Evolutionary conservation across 2,797 vertebrate genomes (phyloP), one percentile per base, ranked within the genome.

Genomic region (Labeo calbasu): DNA sequence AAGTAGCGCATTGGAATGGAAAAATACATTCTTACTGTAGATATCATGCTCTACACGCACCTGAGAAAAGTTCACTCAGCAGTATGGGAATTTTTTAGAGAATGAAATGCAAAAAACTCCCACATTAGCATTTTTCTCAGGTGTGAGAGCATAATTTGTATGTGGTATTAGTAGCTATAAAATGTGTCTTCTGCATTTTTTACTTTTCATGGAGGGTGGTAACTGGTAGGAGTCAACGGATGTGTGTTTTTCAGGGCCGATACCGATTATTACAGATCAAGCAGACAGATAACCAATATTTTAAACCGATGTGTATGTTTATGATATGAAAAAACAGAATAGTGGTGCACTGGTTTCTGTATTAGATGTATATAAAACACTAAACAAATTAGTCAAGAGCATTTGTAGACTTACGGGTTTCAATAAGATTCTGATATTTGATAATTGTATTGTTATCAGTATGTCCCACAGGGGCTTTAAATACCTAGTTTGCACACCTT

Each of bases 401-500:
- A 14, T 23, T 48, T 46, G 40, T 3, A 70, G 15, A 55, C 17
- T 53, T 5, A 6, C 10, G 12, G 17, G 21, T 32, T 75, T 36
- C 0, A 0, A 69, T 23, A 19, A 17, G 28, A 50, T 65, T 63
- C 28, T 15, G 2, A 53, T 17, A 36, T 15, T 3, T 28, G 17
- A 59, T 23, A 50, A 17, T 21, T 21, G 28, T 59, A 61, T 75
- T 2, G 13, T 77, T 28, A 59, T 14, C n/a, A 0, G n/a, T 40
- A 2, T 77, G n/a, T 72, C 25, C 59, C 36, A 66, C 53, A 11
- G 23, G n/a, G 12, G 25, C 13, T 12, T 43, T 77, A 21, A 23
- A 77, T 19, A n/a, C 43, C 78, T 77, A 21, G 63, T n/a, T 28
- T 46, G 21, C 48, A 55, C 83, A 70, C 40, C 68, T 36, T 79